These are phyloP conservation scores for Microdon myrmicae DNA, from an alignment of 2,888 invertebrate species.

Conservation along the genomic window DNA sequence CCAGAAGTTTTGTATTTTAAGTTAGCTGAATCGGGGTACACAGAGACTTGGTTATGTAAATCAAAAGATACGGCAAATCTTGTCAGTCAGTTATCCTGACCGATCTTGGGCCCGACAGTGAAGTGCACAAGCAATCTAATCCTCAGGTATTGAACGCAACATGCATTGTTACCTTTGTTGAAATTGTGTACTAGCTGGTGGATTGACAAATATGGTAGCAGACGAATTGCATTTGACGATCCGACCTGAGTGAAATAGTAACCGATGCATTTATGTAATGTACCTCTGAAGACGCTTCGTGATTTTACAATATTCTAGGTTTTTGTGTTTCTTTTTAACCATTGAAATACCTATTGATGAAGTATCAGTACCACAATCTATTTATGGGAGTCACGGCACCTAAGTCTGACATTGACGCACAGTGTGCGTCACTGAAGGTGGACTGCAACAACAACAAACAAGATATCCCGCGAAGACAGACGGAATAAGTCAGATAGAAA, in stretches of 20 bases:
- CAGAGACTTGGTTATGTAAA: slow-evolving; percentile 29
- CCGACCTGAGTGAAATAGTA: too few species aligned
- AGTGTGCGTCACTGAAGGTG: slow-evolving; percentile 12
- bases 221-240: slow-evolving; percentile 41
- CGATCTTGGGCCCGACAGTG: slow-evolving; percentile 38
- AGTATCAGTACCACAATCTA: slow-evolving; percentile 32
- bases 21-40: too few species aligned
- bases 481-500: slow-evolving; percentile 28
- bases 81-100: slow-evolving; percentile 32
- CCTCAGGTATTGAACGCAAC: slow-evolving; percentile 38
- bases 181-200: slow-evolving; percentile 37
- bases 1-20: too few species aligned
- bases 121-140: slow-evolving; percentile 47
- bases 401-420: slow-evolving; percentile 38
- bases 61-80: slow-evolving; percentile 41
- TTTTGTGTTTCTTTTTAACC: slow-evolving; percentile 14
- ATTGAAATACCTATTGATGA: slow-evolving; percentile 19
- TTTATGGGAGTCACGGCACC: slow-evolving; percentile 51
- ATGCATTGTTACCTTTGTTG: slow-evolving; percentile 42
- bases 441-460: slow-evolving; percentile 30
- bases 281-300: too few species aligned
- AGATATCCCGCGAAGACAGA: slow-evolving; percentile 16
- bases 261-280: too few species aligned
- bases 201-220: slow-evolving; percentile 45
- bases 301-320: too few species aligned